phyloP scores from a whole-genome alignment of 2,797 vertebrate genomes.

The Garrulus glandarius region DNA sequence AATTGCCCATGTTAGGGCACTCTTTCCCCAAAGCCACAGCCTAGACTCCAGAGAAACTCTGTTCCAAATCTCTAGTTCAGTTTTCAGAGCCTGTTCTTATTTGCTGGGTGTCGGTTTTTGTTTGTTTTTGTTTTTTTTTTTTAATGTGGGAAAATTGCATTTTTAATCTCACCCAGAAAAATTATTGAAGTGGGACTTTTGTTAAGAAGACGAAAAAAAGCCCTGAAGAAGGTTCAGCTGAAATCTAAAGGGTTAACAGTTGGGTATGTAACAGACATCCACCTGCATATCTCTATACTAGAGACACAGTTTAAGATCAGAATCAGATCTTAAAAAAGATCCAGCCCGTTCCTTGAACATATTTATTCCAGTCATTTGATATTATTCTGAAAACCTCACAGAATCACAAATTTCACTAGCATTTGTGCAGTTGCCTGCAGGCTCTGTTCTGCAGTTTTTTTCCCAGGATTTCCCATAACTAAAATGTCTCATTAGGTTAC shows the following conservation, averaged over 20 bases:
- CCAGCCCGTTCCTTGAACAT: background rate
- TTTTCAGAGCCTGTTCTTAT: background rate
- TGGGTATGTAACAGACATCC: background rate
- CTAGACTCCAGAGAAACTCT: background rate
- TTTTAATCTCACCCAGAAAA: background rate
- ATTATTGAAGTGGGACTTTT: background rate
- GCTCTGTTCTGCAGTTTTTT: background rate
- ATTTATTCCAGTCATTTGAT: background rate
- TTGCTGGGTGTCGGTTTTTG: background rate
- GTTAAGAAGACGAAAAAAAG: background rate
- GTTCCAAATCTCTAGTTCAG: background rate
- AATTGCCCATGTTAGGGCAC: background rate
- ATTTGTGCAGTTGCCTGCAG: background rate
- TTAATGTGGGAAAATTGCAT: background rate
- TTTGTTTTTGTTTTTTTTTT: background rate
- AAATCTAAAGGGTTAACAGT: background rate
- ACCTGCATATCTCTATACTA: background rate
- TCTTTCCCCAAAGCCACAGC: background rate
- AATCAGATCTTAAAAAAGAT: background rate
- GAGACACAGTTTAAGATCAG: background rate
- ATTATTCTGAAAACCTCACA: background rate
- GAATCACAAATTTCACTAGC: background rate
- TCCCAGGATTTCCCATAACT: background rate
- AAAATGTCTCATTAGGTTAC: background rate
- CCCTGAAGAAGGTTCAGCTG: background rate